phyloP scores from a whole-genome alignment of 1,140 invertebrate species.

The Ridgeia piscesae region DNA sequence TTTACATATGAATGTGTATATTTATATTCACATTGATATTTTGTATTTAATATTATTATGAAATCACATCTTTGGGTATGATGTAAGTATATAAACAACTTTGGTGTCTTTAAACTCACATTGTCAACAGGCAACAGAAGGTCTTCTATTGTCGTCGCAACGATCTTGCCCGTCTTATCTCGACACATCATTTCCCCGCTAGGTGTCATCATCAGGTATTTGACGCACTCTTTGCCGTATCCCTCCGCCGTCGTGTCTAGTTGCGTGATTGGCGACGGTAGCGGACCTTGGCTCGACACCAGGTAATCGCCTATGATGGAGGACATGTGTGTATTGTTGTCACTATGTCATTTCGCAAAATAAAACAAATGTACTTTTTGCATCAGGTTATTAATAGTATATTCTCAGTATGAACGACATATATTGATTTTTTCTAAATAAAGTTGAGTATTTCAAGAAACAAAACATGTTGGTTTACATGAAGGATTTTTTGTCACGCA shows the following conservation, averaged over 20 bases:
- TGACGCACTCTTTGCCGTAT: conserved; percentile 17
- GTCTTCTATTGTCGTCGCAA: neutral
- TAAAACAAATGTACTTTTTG: neutral
- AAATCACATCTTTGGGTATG: too few species aligned
- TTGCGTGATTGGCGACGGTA: neutral
- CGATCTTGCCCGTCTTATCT: neutral
- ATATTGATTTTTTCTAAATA: neutral
- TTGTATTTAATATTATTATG: too few species aligned
- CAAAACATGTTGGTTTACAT: too few species aligned
- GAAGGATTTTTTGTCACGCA: too few species aligned
- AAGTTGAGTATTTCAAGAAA: too few species aligned
- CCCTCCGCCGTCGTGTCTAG: neutral
- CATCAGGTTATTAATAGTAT: too few species aligned
- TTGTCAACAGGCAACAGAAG: neutral
- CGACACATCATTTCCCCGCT: neutral
- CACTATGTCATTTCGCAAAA: neutral
- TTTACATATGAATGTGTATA: neutral
- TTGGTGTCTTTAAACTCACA: neutral
- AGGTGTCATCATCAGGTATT: neutral
- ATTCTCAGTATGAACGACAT: neutral
- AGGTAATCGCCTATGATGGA: neutral
- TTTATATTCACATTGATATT: too few species aligned
- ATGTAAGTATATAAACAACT: neutral
- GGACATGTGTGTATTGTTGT: neutral
- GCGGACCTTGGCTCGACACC: neutral